Percentiles rank a stretch among this genome's conserved stretches.
Conservation (phyloP, 2,888 invertebrate species). For the Willowsia nigromaculata region DNA sequence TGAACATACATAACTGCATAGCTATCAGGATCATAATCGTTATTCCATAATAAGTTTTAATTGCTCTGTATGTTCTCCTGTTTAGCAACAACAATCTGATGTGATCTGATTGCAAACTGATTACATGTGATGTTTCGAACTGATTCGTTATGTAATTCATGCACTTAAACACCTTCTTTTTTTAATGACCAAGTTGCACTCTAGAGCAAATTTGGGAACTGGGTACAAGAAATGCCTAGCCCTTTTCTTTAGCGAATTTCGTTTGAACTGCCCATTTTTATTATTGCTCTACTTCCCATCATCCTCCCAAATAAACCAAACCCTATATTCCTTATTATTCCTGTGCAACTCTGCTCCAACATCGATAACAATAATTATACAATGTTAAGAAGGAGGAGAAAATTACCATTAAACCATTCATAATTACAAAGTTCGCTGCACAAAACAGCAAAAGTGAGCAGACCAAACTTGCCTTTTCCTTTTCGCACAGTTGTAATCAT, state of each 20-base stretch:
- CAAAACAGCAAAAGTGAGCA: slow-evolving; percentile 21
- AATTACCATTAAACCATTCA: slow-evolving; percentile 41
- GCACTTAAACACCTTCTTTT: slow-evolving; percentile 21
- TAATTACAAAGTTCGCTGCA: slow-evolving; percentile 47
- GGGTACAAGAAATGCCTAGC: not conserved
- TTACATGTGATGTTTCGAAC: not conserved
- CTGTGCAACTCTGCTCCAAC: not conserved
- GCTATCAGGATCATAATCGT: not conserved
- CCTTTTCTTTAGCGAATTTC: not conserved
- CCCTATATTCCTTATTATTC: not conserved
- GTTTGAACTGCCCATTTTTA: slow-evolving; percentile 1
- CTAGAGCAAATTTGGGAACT: slow-evolving; percentile 31
- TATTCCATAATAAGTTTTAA: slow-evolving; percentile 35
- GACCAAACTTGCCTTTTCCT: slow-evolving; percentile 15
- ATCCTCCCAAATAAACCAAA: slow-evolving; percentile 4
- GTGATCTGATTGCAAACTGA: slow-evolving; percentile 23
- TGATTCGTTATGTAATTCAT: slow-evolving; percentile 25
- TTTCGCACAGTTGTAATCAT: slow-evolving; percentile 51
- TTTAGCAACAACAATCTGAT: not conserved
- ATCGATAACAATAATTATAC: slow-evolving; percentile 41
- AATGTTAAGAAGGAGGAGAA: slow-evolving; percentile 52
- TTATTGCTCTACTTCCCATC: slow-evolving; percentile 26
- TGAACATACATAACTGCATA: not conserved
- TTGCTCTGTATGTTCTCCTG: slow-evolving; percentile 29
- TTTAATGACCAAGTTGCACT: slow-evolving; percentile 16